Percentiles rank a stretch among this genome's conserved stretches.
These are phyloP conservation scores for Lycocerus yunnanus DNA, from an alignment of 2,888 invertebrate species.

Conservation along the genomic window DNA sequence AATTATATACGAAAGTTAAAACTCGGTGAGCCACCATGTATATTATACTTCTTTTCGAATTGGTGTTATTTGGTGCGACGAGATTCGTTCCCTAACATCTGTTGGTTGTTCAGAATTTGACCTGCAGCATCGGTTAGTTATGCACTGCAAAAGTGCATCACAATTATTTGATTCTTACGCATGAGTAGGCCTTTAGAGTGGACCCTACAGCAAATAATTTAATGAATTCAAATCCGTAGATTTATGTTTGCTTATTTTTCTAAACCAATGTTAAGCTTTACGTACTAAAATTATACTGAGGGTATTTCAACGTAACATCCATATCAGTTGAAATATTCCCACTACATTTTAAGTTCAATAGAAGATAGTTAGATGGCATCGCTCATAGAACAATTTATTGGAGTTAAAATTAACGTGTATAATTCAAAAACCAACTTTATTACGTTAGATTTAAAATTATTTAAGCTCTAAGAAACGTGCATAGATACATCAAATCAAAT, in stretches of 20 bases:
- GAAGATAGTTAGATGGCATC: background rate
- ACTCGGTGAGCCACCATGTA: too few species aligned
- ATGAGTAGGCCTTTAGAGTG: background rate
- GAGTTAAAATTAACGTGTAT: background rate
- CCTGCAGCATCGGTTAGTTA: background rate
- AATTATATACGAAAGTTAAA: too few species aligned
- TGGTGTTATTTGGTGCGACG: background rate
- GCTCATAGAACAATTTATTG: background rate
- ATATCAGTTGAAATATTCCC: background rate
- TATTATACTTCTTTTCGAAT: too few species aligned
- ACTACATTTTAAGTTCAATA: background rate
- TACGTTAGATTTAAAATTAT: background rate
- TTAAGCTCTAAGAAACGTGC: background rate
- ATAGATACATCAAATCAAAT: background rate
- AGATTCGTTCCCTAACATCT: background rate
- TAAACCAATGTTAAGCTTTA: background rate
- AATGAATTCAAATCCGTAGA: background rate
- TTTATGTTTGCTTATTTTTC: background rate
- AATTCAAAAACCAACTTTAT: background rate
- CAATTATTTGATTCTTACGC: background rate
- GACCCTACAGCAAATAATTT: background rate
- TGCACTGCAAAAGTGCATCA: background rate
- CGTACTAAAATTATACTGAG: background rate
- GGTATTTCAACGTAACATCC: background rate
- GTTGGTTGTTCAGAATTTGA: background rate